Evolutionary conservation across 1,140 invertebrate genomes (phyloP).

Genomic region (Trinorchestia longiramus): DNA sequence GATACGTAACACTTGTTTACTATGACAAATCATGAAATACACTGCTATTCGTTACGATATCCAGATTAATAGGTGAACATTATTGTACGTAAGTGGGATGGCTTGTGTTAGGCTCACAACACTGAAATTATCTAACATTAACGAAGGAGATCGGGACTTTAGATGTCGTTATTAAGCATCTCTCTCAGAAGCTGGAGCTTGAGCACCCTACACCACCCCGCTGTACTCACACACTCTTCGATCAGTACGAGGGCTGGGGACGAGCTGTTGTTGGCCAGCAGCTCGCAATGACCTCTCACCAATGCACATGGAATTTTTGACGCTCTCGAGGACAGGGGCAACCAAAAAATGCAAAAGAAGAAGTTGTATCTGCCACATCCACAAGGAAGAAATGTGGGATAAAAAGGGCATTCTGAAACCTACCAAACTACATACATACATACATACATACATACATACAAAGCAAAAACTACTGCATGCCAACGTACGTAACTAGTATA

Average conservation of each 20-base stretch:
- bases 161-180: constrained; percentile 24
- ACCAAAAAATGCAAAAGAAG: not conserved
- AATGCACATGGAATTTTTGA: not conserved
- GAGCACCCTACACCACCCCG: not conserved
- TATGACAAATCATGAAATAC: not conserved
- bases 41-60: not conserved
- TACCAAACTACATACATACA: too few species aligned
- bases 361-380: too few species aligned
- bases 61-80: not conserved
- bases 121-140: not conserved
- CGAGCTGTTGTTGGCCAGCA: not conserved
- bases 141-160: not conserved
- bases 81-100: not conserved
- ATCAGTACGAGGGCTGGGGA: too few species aligned
- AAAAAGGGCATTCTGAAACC: too few species aligned
- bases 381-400: too few species aligned
- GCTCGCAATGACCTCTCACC: not conserved
- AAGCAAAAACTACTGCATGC: too few species aligned
- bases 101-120: not conserved
- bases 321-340: not conserved
- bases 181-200: not conserved
- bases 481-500: too few species aligned
- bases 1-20: not conserved
- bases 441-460: too few species aligned
- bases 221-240: not conserved